Evolutionary conservation across 2,113 vertebrate genomes (phyloP), one percentile per base, ranked within the genome.

Genomic region (Columbina picui): DNA sequence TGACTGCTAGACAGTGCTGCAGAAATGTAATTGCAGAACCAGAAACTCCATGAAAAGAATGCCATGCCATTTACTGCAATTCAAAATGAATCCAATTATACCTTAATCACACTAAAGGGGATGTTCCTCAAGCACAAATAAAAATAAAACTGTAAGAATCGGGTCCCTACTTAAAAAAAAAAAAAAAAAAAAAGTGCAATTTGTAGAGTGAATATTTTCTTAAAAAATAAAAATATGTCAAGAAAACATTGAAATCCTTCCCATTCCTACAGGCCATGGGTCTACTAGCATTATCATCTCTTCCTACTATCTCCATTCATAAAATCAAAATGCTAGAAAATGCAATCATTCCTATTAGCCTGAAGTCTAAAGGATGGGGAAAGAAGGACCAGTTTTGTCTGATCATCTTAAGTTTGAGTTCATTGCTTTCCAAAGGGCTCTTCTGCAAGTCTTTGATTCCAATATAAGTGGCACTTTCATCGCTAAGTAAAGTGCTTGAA

Each of bases 61-160:
- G 15, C 38, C 65, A n/a, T 87, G 70, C 73, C 81, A 93, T 96
- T 96, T 97, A 86, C 91, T 64, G 95, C 80, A 79, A 79, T 94
- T 96, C 75, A 93, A 88, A 97, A 96, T 92, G 77, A 97, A 97
- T 96, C 94, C 67, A 97, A 94, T 97, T 97, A 94, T 88, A 94
- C 77, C 68, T 96, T 97, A 96, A 97, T 98, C 91, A 89, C 81
- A 94, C 81, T 88, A 94, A 97, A 97, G 73, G 69, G 84, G 88
- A 96, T 65, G 39, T 50, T 93, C 38, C 79, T 65, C 55, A 75
- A 93, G 89, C 45, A 84, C 70, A 97, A 91, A 89, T 67, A 88
- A 92, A 96, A 92, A 90, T 53, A 87, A 94, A 93, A 89, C 30
- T 52, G 39, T 50, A 92, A 93, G 45, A 70, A 95, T 49, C 5